Evolutionary conservation across 2,113 vertebrate species (phyloP).

Genomic region (Chaenogobius annularis): DNA sequence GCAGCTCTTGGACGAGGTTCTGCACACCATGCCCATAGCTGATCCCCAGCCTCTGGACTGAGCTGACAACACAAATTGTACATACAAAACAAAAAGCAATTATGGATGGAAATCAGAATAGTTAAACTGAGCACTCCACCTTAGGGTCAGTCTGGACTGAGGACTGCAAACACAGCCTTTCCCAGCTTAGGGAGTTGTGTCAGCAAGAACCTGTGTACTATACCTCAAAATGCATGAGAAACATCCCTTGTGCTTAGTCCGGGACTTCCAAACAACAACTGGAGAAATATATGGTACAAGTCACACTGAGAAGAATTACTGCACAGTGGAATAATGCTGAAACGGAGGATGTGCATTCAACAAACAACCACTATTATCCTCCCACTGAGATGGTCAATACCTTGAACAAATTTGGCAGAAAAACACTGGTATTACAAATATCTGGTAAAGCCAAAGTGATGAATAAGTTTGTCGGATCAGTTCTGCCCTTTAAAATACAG

Average conservation of each 20-base stretch:
- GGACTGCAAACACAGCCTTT: conserved; percentile 36
- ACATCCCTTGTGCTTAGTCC: conserved; percentile 21
- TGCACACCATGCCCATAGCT: conserved; percentile 98
- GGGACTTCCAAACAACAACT: conserved; percentile 37
- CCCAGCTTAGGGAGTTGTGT: conserved; percentile 26
- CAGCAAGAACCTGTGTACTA: conserved; percentile 27
- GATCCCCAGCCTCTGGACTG: conserved; percentile 95
- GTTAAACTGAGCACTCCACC: conserved; percentile 37
- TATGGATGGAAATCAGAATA: conserved; percentile 20
- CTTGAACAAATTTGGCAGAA: neutral
- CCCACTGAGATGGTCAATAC: neutral
- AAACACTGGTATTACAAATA: neutral
- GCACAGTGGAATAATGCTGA: conserved; percentile 25
- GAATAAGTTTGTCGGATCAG: too few species aligned
- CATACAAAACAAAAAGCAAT: neutral
- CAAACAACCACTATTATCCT: conserved; percentile 14
- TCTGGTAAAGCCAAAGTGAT: neutral
- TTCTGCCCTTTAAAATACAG: neutral
- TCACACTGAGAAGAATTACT: conserved; percentile 29
- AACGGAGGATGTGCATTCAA: conserved; percentile 14
- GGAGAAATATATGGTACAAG: conserved; percentile 34
- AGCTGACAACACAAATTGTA: conserved; percentile 56
- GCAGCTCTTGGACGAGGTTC: conserved; percentile 95
- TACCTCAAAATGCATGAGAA: conserved; percentile 21
- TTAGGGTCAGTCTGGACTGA: conserved; percentile 27